Conservation (phyloP, 2,113 vertebrate species). For the Bubo bubo region DNA sequence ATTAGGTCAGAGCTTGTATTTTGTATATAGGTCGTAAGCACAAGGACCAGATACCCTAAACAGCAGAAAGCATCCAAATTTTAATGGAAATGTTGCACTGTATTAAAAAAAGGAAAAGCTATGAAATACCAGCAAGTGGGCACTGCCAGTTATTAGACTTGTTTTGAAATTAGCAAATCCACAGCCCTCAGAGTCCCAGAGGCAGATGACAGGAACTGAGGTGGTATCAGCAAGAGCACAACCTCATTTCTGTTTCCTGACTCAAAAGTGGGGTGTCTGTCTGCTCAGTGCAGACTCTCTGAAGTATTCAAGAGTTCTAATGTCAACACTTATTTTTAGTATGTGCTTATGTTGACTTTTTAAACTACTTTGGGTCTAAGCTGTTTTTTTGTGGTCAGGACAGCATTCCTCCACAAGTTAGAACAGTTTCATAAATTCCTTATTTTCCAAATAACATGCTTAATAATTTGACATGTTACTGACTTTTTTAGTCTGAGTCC, state of each 20-base stretch:
- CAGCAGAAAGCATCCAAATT: not conserved
- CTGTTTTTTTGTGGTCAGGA: not conserved
- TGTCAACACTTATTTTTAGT: not conserved
- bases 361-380: not conserved
- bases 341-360: not conserved
- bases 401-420: not conserved
- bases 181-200: not conserved
- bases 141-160: not conserved
- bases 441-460: not conserved
- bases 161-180: not conserved
- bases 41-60: not conserved
- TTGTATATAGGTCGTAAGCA: not conserved
- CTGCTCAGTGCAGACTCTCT: not conserved
- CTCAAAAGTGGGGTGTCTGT: not conserved
- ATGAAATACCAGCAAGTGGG: not conserved
- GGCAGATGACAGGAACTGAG: not conserved
- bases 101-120: not conserved
- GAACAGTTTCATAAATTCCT: not conserved
- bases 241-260: not conserved
- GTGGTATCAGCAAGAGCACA: not conserved
- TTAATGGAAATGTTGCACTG: fast-evolving
- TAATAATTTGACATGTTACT: not conserved
- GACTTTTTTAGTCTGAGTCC: not conserved
- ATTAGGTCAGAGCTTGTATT: not conserved
- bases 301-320: not conserved